A percentile compares a stretch with the other conserved stretches of the same genome.
Evolutionary conservation across 2,797 vertebrate species (phyloP).

Genomic region (Coranthus polyacanthus): DNA sequence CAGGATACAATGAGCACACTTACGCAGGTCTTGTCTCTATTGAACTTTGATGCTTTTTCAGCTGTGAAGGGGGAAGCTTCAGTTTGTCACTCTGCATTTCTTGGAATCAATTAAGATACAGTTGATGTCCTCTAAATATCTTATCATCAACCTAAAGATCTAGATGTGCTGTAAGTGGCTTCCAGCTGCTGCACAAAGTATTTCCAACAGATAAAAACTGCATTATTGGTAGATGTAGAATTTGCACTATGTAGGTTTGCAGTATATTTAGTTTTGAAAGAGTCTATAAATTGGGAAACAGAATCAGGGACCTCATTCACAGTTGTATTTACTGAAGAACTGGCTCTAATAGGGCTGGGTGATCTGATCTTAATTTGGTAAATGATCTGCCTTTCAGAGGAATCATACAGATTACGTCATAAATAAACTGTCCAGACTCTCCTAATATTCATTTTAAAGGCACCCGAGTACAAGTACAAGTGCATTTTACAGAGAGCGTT

Average conservation of each 20-base stretch:
- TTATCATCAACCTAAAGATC: not conserved
- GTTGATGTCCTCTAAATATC: not conserved
- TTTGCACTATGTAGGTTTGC: not conserved
- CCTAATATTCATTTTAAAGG: too few relatives aligned
- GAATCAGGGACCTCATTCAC: not conserved
- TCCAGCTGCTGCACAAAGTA: too few relatives aligned
- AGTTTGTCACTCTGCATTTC: not conserved
- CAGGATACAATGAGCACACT: conserved; percentile 76
- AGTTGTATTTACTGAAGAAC: not conserved
- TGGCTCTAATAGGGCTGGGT: not conserved
- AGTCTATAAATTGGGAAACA: too few relatives aligned
- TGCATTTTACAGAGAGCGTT: too few relatives aligned
- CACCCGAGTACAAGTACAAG: too few relatives aligned
- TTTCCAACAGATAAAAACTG: too few relatives aligned
- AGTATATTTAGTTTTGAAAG: not conserved
- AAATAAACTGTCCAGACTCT: too few relatives aligned
- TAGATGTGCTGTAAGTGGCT: too few relatives aligned
- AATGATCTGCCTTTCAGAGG: too few relatives aligned
- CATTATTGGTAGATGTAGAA: too few relatives aligned
- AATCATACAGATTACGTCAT: too few relatives aligned
- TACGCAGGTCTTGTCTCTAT: conserved; percentile 67
- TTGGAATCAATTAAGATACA: not conserved
- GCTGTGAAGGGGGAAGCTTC: conserved; percentile 14
- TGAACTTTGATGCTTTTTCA: conserved; percentile 45
- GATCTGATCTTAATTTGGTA: too few relatives aligned